Evolutionary conservation across 1,140 invertebrate genomes (phyloP).

Genomic region (Meloidogyne hapla): DNA sequence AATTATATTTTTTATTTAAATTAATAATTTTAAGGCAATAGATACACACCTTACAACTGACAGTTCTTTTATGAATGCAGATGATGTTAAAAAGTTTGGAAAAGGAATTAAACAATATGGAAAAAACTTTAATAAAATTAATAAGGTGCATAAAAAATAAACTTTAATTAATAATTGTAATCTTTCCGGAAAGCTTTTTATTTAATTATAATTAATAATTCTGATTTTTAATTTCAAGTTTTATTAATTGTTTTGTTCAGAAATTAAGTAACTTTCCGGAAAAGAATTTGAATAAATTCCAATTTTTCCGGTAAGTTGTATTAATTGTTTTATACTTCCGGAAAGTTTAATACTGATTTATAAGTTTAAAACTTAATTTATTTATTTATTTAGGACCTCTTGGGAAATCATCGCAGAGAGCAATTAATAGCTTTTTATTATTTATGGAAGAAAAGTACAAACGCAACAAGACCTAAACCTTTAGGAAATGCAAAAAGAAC

Average conservation of each 20-base stretch:
- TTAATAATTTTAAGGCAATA: slow-evolving; percentile 15
- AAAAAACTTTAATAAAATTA: slow-evolving; percentile 97
- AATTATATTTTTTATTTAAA: too few relatives aligned
- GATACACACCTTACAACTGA: slow-evolving; percentile 44
- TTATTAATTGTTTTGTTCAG: too few relatives aligned
- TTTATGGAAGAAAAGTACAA: slow-evolving; percentile 99
- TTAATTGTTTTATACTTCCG: too few relatives aligned
- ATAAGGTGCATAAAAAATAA: slow-evolving; percentile 75
- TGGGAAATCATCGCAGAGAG: slow-evolving; percentile 66
- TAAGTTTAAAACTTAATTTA: too few relatives aligned
- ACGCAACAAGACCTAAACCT: slow-evolving; percentile 73
- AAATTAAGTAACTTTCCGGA: too few relatives aligned
- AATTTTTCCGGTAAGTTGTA: too few relatives aligned
- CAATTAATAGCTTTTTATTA: slow-evolving; percentile 98
- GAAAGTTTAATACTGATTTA: too few relatives aligned
- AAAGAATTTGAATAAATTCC: too few relatives aligned
- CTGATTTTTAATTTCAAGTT: too few relatives aligned
- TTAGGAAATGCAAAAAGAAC: slow-evolving; percentile 46
- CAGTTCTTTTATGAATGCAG: slow-evolving; percentile 51
- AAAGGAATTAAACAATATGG: slow-evolving; percentile 95
- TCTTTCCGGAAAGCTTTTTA: too few relatives aligned
- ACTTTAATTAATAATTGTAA: background rate
- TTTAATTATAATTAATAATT: too few relatives aligned
- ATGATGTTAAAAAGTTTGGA: slow-evolving; percentile 82
- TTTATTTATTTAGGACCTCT: background rate